Conservation (phyloP, 2,888 invertebrate genomes). For the Aspidapion aeneum region DNA sequence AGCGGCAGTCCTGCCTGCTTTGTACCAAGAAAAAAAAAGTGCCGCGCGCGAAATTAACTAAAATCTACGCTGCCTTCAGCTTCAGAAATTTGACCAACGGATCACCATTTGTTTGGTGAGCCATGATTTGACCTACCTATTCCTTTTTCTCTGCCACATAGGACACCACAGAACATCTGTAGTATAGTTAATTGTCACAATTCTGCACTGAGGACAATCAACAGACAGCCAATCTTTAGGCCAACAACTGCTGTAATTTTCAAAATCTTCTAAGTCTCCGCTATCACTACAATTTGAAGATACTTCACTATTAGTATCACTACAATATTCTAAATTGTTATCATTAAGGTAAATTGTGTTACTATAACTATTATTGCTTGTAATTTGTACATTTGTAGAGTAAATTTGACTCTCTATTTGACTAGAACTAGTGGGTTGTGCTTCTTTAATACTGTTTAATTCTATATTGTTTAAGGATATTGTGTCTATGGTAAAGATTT, state of each 20-base stretch:
- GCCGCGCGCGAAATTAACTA: no score
- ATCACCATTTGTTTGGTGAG: no score
- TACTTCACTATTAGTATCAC: background rate
- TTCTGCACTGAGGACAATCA: slow-evolving; percentile 72
- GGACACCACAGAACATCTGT: slow-evolving; percentile 77
- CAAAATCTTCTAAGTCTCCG: slow-evolving; percentile 5
- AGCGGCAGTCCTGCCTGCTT: no score
- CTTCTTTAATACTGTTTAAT: background rate
- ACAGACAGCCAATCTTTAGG: slow-evolving; percentile 81
- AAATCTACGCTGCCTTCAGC: no score
- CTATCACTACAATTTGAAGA: background rate
- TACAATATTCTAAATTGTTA: background rate
- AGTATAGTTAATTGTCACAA: slow-evolving; percentile 79
- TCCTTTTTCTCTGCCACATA: slow-evolving; percentile 65
- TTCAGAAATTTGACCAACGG: no score
- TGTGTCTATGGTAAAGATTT: no score
- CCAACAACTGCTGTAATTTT: slow-evolving; percentile 67
- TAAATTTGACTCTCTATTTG: background rate
- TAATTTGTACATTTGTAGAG: background rate
- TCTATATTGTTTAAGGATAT: no score
- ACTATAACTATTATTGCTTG: background rate
- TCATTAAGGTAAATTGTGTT: background rate
- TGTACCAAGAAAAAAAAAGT: no score
- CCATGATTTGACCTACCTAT: no score
- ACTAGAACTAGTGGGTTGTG: background rate